These are phyloP conservation scores for Zelleria hepariella DNA, from an alignment of 2,888 invertebrate genomes.

Conservation along the genomic window DNA sequence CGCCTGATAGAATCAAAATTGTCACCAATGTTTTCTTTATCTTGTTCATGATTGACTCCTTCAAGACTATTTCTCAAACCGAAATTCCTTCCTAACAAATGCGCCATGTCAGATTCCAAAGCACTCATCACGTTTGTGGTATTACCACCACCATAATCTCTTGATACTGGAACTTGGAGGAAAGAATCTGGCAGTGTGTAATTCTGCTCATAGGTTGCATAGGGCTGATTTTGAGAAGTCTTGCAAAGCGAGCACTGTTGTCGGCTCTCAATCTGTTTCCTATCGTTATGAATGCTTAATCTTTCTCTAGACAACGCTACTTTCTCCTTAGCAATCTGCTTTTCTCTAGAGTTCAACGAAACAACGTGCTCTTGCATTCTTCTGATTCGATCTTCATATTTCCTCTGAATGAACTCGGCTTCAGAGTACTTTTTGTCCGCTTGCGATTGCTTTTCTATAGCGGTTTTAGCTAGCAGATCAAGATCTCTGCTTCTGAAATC, in stretches of 20 bases:
- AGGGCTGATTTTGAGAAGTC: conserved; percentile 36
- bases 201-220: conserved; percentile 26
- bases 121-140: conserved; percentile 39
- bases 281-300: conserved; percentile 65
- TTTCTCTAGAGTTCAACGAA: conserved; percentile 69
- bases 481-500: conserved; percentile 55
- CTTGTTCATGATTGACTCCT: not conserved
- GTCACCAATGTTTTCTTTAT: not conserved
- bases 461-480: conserved; percentile 67
- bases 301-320: conserved; percentile 72
- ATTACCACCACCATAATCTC: conserved; percentile 37
- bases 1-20: not conserved
- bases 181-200: conserved; percentile 34
- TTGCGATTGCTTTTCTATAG: conserved; percentile 72
- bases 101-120: conserved; percentile 54
- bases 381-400: conserved; percentile 71
- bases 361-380: conserved; percentile 71
- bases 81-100: conserved; percentile 42
- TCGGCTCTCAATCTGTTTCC: conserved; percentile 55
- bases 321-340: conserved; percentile 74
- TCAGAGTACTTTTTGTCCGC: conserved; percentile 70
- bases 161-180: conserved; percentile 35
- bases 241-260: conserved; percentile 58
- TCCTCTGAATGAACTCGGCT: conserved; percentile 65
- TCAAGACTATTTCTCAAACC: conserved; percentile 28